These are phyloP conservation scores for Centropus bengalensis DNA, from an alignment of 2,113 vertebrate genomes.

Conservation along the genomic window DNA sequence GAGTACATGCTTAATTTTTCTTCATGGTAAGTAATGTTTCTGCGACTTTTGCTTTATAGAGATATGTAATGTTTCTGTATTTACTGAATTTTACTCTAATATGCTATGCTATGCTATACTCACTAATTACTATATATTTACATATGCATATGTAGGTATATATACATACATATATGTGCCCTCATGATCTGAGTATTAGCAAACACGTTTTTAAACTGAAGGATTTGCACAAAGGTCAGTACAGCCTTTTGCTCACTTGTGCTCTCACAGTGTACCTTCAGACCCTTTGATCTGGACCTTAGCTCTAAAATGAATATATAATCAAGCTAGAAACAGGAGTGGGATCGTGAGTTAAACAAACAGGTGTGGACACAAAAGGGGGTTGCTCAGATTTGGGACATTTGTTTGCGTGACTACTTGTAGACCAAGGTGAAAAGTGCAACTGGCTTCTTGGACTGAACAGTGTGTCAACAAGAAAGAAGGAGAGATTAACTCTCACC, in stretches of 20 bases:
- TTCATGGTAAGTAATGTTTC: background rate
- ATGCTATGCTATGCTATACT: background rate
- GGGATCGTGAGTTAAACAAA: slow-evolving; percentile 73
- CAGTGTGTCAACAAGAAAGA: slow-evolving; percentile 75
- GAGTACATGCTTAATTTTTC: background rate
- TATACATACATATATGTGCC: background rate
- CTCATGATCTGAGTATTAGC: slow-evolving; percentile 31
- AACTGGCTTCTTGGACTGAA: slow-evolving; percentile 69
- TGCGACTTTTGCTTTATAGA: background rate
- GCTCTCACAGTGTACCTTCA: slow-evolving; percentile 54
- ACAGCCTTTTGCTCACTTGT: slow-evolving; percentile 1
- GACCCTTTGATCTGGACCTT: slow-evolving; percentile 72
- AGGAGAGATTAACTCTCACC: slow-evolving; percentile 73
- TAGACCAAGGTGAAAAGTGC: slow-evolving; percentile 84
- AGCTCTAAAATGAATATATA: slow-evolving; percentile 50
- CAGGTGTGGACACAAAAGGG: slow-evolving; percentile 18
- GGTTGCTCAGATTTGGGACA: slow-evolving; percentile 49
- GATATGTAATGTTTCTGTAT: background rate
- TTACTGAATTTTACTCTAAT: background rate
- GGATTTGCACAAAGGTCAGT: slow-evolving; percentile 43
- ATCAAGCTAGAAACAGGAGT: slow-evolving; percentile 61
- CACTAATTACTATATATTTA: background rate
- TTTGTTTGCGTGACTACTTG: slow-evolving; percentile 70
- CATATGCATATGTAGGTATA: background rate
- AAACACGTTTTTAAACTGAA: slow-evolving; percentile 48